Percentiles rank a stretch among this genome's conserved stretches.
phyloP scores from a whole-genome alignment of 2,888 invertebrate genomes.

The Lampropteryx suffumata region DNA sequence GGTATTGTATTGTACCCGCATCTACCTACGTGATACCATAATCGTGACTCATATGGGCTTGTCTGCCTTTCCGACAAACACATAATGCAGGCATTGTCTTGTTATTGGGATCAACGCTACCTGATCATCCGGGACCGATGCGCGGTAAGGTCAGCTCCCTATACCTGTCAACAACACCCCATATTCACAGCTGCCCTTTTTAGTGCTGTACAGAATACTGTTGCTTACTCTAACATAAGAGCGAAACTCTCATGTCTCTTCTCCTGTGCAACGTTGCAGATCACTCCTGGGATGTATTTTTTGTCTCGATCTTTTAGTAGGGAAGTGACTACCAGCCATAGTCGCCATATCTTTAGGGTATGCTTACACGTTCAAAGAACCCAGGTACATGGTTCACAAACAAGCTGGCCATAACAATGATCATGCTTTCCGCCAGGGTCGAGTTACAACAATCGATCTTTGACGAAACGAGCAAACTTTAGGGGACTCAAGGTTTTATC shows the following conservation, averaged over 20 bases:
- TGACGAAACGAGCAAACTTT: too few relatives aligned
- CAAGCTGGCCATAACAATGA: too few relatives aligned
- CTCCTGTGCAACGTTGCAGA: neutral
- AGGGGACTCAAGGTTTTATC: too few relatives aligned
- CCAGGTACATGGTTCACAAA: neutral
- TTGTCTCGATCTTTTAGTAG: neutral
- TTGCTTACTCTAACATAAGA: conserved; percentile 11
- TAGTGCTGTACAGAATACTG: conserved; percentile 5
- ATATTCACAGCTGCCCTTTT: conserved; percentile 2
- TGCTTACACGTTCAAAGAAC: neutral
- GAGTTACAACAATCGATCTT: too few relatives aligned
- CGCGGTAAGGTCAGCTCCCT: neutral
- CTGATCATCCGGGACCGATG: conserved; percentile 11
- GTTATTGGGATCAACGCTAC: conserved; percentile 14
- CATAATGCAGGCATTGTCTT: conserved; percentile 69
- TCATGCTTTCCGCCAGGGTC: too few relatives aligned
- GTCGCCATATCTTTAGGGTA: neutral
- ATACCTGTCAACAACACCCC: neutral
- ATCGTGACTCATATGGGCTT: neutral
- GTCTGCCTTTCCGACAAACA: conserved; percentile 3
- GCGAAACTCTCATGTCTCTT: conserved; percentile 13
- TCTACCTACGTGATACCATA: conserved; percentile 13
- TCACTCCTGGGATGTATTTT: conserved; percentile 4
- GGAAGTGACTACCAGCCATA: too few relatives aligned
- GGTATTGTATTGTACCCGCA: conserved; percentile 6